phyloP scores from a whole-genome alignment of 2,113 vertebrate species.

The Australoheros scitulus region DNA sequence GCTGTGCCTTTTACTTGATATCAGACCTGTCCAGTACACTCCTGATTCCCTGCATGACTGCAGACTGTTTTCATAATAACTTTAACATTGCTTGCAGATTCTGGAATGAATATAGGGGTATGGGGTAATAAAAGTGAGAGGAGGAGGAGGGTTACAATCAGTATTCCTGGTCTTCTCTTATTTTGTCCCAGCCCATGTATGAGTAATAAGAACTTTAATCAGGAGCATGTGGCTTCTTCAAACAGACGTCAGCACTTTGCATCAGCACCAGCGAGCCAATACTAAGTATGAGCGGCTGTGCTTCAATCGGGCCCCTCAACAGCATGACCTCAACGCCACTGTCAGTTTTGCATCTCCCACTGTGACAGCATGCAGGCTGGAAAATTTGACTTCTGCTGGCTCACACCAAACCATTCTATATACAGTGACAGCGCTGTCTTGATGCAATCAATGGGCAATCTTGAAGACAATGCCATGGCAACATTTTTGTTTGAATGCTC shows the following conservation, averaged over 20 bases:
- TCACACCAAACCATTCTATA: constrained; percentile 5
- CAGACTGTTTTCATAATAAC: constrained; percentile 58
- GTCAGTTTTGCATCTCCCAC: constrained; percentile 71
- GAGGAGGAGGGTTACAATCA: constrained; percentile 1
- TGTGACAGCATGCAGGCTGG: constrained; percentile 71
- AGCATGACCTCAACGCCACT: constrained; percentile 71
- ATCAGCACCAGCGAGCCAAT: constrained; percentile 59
- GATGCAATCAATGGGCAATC: constrained; percentile 32
- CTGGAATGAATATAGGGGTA: constrained; percentile 14
- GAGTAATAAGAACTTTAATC: constrained; percentile 78
- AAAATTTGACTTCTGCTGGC: constrained; percentile 74
- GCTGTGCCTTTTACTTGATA: constrained; percentile 45
- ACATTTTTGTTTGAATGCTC: constrained; percentile 36
- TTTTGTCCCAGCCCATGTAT: constrained; percentile 52
- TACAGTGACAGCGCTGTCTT: constrained; percentile 38
- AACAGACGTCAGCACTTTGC: constrained; percentile 72
- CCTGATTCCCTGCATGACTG: constrained; percentile 36
- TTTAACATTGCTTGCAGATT: constrained; percentile 46
- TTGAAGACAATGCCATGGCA: constrained; percentile 51
- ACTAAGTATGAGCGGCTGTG: constrained; percentile 61
- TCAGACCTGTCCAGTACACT: constrained; percentile 34
- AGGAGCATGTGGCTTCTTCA: constrained; percentile 75
- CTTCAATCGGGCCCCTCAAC: constrained; percentile 43
- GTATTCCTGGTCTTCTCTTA: constrained; percentile 39
- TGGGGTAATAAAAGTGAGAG: not conserved